A percentile compares a stretch with the other conserved stretches of the same genome.
phyloP scores from a whole-genome alignment of 2,797 vertebrate genomes.

The Triplophysa bombifrons region DNA sequence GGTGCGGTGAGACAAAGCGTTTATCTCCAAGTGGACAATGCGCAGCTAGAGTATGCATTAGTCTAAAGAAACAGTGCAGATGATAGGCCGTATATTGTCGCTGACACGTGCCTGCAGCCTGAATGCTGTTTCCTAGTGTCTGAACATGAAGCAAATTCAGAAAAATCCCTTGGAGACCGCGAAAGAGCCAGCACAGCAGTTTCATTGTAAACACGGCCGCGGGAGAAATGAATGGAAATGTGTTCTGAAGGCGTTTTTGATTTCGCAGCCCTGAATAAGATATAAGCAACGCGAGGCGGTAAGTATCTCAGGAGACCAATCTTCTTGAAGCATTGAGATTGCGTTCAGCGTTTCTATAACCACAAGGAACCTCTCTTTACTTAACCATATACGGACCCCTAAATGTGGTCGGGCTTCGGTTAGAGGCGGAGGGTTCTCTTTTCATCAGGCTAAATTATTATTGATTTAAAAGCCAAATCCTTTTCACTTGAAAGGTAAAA shows the following conservation, averaged over 20 bases:
- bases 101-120: slow-evolving; percentile 8
- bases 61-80: neutral
- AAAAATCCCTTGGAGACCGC: slow-evolving; percentile 3
- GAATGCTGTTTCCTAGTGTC: slow-evolving; percentile 17
- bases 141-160: slow-evolving; percentile 15
- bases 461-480: slow-evolving; percentile 26
- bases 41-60: slow-evolving; percentile 26
- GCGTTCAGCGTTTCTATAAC: slow-evolving; percentile 30
- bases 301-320: slow-evolving; percentile 41
- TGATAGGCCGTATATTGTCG: neutral
- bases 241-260: slow-evolving; percentile 42
- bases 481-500: slow-evolving; percentile 27
- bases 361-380: slow-evolving; percentile 4
- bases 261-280: slow-evolving; percentile 36
- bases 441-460: slow-evolving; percentile 30
- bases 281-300: slow-evolving; percentile 31
- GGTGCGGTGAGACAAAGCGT: slow-evolving; percentile 29
- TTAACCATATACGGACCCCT: neutral
- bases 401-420: slow-evolving; percentile 10
- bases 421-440: slow-evolving; percentile 15
- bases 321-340: slow-evolving; percentile 36
- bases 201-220: slow-evolving; percentile 30
- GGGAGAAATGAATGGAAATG: slow-evolving; percentile 42
- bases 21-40: slow-evolving; percentile 23
- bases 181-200: slow-evolving; percentile 20